Percentiles rank a stretch among this genome's conserved stretches.
These are phyloP conservation scores for Macroteleia sp. DNA, from an alignment of 2,888 invertebrate genomes.

Conservation along the genomic window DNA sequence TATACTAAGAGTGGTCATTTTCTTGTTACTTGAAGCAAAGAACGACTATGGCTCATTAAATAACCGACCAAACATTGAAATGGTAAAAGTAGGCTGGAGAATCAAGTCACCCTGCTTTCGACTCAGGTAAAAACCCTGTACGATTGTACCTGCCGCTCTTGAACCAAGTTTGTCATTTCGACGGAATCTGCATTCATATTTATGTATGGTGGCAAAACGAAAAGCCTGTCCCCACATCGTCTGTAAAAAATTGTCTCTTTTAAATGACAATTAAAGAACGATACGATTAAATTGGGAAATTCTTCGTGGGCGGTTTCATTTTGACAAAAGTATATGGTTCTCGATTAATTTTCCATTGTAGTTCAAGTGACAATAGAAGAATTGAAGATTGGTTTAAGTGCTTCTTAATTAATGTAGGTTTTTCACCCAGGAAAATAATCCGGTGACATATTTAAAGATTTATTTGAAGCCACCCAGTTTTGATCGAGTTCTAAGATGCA, in stretches of 20 bases:
- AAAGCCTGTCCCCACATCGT: neutral
- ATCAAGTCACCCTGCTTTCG: conserved; percentile 47
- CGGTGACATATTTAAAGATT: no score
- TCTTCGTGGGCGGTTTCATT: conserved; percentile 1
- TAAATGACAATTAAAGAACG: conserved; percentile 14
- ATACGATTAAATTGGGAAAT: conserved; percentile 3
- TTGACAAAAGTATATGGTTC: neutral
- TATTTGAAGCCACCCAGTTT: no score
- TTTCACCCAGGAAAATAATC: neutral
- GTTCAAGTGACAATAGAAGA: neutral
- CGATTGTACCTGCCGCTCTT: conserved; percentile 17
- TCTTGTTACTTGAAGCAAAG: no score
- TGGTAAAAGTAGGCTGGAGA: conserved; percentile 45
- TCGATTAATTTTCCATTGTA: conserved; percentile 5
- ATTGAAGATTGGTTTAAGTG: neutral
- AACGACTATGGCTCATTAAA: conserved; percentile 23
- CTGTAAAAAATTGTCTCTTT: conserved; percentile 16
- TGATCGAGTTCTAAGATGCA: no score
- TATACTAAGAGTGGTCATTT: no score
- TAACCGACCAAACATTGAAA: conserved; percentile 29
- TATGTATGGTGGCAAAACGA: neutral
- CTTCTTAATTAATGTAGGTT: no score
- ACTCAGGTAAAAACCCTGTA: conserved; percentile 29
- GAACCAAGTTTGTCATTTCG: conserved; percentile 15
- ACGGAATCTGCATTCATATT: conserved; percentile 10